Percentiles rank a stretch among this genome's conserved stretches.
Conservation (phyloP, 2,113 vertebrate genomes). For the Varanus komodoensis region DNA sequence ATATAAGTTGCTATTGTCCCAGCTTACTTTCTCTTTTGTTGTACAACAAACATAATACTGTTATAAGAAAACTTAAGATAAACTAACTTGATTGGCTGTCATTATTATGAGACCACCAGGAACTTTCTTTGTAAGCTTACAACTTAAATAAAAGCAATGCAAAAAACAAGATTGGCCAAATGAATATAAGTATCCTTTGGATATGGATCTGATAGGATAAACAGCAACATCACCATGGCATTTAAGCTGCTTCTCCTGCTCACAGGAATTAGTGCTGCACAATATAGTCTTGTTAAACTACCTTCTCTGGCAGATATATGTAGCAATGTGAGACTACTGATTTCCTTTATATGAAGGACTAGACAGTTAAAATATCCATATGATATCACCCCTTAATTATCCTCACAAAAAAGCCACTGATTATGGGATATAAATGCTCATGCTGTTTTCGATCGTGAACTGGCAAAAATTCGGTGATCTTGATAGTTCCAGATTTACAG, state of each 20-base stretch:
- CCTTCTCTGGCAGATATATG: neutral
- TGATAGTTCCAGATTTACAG: neutral
- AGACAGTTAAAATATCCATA: neutral
- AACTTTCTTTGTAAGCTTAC: neutral
- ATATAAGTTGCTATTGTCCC: neutral
- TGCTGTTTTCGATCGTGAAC: conserved; percentile 16
- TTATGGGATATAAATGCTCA: conserved; percentile 1
- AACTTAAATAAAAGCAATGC: neutral
- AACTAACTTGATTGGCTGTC: neutral
- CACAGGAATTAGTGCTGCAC: neutral
- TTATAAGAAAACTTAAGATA: neutral
- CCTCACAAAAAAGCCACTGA: neutral
- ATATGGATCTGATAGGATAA: no score
- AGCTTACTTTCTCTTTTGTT: neutral
- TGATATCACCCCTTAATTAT: neutral
- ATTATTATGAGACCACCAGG: neutral
- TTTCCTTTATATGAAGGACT: neutral
- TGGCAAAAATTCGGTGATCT: neutral
- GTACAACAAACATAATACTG: neutral
- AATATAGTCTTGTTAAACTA: neutral
- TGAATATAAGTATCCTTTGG: neutral
- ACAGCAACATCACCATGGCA: neutral
- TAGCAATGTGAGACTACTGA: neutral
- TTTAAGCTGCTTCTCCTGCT: neutral
- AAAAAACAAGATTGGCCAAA: neutral